Evolutionary conservation across 2,113 vertebrate species (phyloP).

Genomic region (Lepidiolamprologus cunningtoni): DNA sequence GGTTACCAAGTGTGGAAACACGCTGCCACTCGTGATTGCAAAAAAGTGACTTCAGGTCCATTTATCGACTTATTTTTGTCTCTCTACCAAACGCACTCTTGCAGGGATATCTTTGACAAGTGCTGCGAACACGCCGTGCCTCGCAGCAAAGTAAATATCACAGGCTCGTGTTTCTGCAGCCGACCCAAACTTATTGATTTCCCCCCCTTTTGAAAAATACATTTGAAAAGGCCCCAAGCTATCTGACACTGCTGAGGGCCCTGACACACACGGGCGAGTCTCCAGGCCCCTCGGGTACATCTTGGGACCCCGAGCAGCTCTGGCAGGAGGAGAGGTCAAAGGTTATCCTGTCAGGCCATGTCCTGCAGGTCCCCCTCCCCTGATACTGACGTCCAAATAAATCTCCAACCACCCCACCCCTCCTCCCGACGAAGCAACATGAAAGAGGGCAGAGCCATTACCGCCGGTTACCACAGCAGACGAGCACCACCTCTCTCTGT

Average conservation of each 20-base stretch:
- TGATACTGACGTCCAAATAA: slow-evolving; percentile 37
- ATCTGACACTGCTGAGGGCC: slow-evolving; percentile 59
- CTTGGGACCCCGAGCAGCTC: slow-evolving; percentile 37
- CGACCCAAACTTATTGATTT: slow-evolving; percentile 64
- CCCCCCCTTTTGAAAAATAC: slow-evolving; percentile 66
- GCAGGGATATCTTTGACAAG: slow-evolving; percentile 37
- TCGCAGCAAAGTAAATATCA: slow-evolving; percentile 57
- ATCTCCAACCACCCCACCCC: slow-evolving; percentile 8
- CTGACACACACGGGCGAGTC: slow-evolving; percentile 29
- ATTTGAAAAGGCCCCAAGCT: slow-evolving; percentile 62
- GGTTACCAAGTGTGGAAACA: background rate
- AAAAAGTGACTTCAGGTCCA: slow-evolving; percentile 20
- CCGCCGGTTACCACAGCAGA: slow-evolving; percentile 15
- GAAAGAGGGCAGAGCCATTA: slow-evolving; percentile 48
- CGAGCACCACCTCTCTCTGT: background rate
- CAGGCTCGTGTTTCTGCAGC: slow-evolving; percentile 54
- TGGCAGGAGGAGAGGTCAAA: slow-evolving; percentile 46
- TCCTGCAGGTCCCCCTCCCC: slow-evolving; percentile 51
- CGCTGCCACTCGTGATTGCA: background rate
- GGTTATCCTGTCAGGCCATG: slow-evolving; percentile 56
- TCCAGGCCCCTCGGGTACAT: slow-evolving; percentile 36
- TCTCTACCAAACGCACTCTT: slow-evolving; percentile 11
- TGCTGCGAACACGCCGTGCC: slow-evolving; percentile 40
- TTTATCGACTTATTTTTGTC: slow-evolving; percentile 47
- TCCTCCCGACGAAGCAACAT: slow-evolving; percentile 10